phyloP scores from a whole-genome alignment of 2,888 invertebrate species.

The Mesorhabditis spiculigera region DNA sequence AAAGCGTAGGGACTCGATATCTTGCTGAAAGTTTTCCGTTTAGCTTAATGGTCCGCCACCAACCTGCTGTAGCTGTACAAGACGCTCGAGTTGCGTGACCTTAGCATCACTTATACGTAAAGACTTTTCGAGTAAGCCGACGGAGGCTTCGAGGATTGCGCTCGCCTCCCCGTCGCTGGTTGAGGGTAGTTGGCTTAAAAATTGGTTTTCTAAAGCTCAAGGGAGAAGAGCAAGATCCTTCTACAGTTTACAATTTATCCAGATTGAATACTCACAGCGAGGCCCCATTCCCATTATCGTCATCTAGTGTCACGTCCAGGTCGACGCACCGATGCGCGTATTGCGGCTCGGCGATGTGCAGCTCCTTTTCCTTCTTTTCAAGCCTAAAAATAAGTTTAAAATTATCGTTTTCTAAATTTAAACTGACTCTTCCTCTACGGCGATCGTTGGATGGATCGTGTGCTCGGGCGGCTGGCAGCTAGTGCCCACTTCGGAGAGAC shows the following conservation, averaged over 20 bases:
- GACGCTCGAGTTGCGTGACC: conserved; percentile 24
- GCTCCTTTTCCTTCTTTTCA: too few relatives aligned
- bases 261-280: background rate
- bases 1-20: conserved; percentile 36
- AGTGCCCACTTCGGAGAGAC: background rate
- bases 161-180: background rate
- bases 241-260: too few relatives aligned
- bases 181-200: conserved; percentile 21
- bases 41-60: background rate
- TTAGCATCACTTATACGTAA: conserved; percentile 33
- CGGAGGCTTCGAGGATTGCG: conserved; percentile 21
- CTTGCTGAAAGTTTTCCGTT: conserved; percentile 25
- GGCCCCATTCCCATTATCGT: background rate
- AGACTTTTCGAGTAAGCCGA: conserved; percentile 60
- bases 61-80: conserved; percentile 31
- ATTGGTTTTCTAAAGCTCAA: too few relatives aligned
- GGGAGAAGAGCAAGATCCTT: too few relatives aligned
- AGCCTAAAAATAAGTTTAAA: too few relatives aligned
- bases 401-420: too few relatives aligned
- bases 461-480: too few relatives aligned
- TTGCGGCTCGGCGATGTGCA: background rate
- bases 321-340: conserved; percentile 4
- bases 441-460: too few relatives aligned
- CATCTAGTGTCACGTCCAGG: background rate
- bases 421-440: too few relatives aligned